Evolutionary conservation across 1,140 invertebrate genomes (phyloP).

Genomic region (Helicoverpa zea): DNA sequence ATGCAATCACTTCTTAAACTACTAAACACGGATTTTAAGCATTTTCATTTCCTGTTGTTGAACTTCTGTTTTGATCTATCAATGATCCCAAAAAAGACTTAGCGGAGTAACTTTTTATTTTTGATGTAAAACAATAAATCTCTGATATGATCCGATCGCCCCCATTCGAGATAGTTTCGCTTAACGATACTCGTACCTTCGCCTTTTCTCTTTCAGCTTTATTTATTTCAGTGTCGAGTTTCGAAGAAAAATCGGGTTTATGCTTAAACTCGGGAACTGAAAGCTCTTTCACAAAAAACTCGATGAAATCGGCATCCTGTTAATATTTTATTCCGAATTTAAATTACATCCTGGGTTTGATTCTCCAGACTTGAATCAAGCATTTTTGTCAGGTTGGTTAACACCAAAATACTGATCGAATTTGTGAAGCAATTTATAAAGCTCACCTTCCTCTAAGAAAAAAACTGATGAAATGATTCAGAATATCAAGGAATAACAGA

Average conservation of each 20-base stretch:
- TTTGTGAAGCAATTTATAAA: no score
- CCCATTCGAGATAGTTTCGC: constrained; percentile 45
- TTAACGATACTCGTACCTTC: constrained; percentile 39
- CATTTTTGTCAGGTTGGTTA: no score
- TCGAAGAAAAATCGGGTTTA: constrained; percentile 9
- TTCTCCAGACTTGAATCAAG: no score
- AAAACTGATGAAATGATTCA: no score
- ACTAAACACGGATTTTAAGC: no score
- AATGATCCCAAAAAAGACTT: constrained; percentile 7
- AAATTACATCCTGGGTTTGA: background rate
- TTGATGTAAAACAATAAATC: constrained; percentile 52
- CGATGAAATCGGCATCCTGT: background rate
- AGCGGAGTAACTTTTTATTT: constrained; percentile 50
- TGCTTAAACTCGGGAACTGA: background rate
- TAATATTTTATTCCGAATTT: background rate
- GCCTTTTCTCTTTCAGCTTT: constrained; percentile 10
- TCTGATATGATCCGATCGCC: constrained; percentile 48
- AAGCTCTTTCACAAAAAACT: background rate
- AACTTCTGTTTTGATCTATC: background rate
- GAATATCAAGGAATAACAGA: no score
- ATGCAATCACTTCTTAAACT: no score
- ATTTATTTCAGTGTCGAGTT: constrained; percentile 9
- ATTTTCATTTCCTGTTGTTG: background rate
- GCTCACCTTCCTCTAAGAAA: no score
- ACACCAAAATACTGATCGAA: no score